A percentile compares a stretch with the other conserved stretches of the same genome.
phyloP scores from a whole-genome alignment of 2,888 invertebrate genomes.

The Fabriciana adippe region DNA sequence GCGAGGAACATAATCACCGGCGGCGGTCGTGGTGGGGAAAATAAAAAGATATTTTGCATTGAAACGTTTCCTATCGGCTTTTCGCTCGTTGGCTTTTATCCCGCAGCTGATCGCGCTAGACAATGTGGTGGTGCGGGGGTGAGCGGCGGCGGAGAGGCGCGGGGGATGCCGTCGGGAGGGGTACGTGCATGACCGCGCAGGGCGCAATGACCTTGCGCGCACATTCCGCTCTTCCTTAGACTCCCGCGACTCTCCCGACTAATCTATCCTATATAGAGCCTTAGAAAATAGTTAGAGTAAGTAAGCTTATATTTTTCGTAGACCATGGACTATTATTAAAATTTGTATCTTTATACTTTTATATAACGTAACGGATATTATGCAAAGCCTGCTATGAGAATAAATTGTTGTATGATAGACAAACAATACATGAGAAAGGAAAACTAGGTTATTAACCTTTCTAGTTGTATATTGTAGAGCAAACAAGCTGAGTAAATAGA shows the following conservation, averaged over 20 bases:
- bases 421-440: slow-evolving; percentile 43
- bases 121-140: slow-evolving; percentile 63
- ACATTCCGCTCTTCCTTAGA: slow-evolving; percentile 72
- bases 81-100: slow-evolving; percentile 74
- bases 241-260: slow-evolving; percentile 66
- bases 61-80: slow-evolving; percentile 73
- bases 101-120: slow-evolving; percentile 76
- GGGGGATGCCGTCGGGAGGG: slow-evolving; percentile 50
- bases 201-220: slow-evolving; percentile 82
- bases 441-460: slow-evolving; percentile 75
- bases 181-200: slow-evolving; percentile 80
- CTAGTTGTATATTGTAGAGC: slow-evolving; percentile 54
- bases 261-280: slow-evolving; percentile 45
- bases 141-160: slow-evolving; percentile 36
- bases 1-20: slow-evolving; percentile 62
- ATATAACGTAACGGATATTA: slow-evolving; percentile 33
- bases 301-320: not conserved
- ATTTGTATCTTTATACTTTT: slow-evolving; percentile 12
- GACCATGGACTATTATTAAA: not conserved
- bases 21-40: slow-evolving; percentile 68
- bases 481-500: slow-evolving; percentile 61
- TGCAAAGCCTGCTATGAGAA: slow-evolving; percentile 35
- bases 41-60: slow-evolving; percentile 72
- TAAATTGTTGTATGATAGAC: slow-evolving; percentile 35
- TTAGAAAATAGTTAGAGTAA: slow-evolving; percentile 12